Evolutionary conservation across 2,113 vertebrate genomes (phyloP).

Genomic region (pig (Sus scrofa)): T2T-Sscrofa CM000814.6:7601501-7602000

Average conservation of each 20-base stretch:
- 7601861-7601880: background rate
- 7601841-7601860: background rate
- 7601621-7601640: background rate
- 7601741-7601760: background rate
- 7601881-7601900: background rate
- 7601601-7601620: background rate
- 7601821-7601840: background rate
- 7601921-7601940: background rate
- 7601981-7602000: background rate
- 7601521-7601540: background rate
- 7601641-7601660: background rate
- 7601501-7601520: conserved; percentile 35
- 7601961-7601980: background rate
- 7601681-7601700: background rate
- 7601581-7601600: background rate
- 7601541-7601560: background rate
- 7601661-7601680: background rate
- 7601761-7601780: background rate
- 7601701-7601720: too few relatives aligned
- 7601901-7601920: background rate
- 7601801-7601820: background rate
- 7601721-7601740: background rate
- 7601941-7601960: background rate
- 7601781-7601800: background rate
- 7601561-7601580: background rate